phyloP scores from a whole-genome alignment of 2,113 vertebrate genomes.

The Stegastes partitus region DNA sequence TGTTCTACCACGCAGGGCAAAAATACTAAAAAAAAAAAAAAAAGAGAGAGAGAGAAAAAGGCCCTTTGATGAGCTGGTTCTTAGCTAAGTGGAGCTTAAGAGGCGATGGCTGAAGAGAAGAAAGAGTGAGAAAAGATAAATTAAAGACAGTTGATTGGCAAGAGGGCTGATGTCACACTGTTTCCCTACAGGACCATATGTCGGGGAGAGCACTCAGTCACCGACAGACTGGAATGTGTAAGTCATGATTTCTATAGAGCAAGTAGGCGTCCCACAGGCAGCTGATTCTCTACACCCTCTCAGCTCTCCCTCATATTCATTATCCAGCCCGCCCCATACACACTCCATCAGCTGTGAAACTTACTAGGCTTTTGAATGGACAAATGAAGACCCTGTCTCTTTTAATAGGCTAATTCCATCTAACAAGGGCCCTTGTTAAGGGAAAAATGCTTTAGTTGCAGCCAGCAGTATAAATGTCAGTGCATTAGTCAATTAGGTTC shows the following conservation, averaged over 20 bases:
- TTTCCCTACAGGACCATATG: constrained; percentile 83
- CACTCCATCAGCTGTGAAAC: constrained; percentile 71
- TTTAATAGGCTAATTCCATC: constrained; percentile 75
- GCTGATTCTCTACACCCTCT: constrained; percentile 64
- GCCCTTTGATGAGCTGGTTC: constrained; percentile 70
- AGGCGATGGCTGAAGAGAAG: constrained; percentile 65
- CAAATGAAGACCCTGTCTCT: constrained; percentile 67
- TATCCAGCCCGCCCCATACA: constrained; percentile 62
- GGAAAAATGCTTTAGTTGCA: constrained; percentile 40
- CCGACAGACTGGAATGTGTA: constrained; percentile 81
- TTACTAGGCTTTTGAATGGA: constrained; percentile 66
- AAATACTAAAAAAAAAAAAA: constrained; percentile 59
- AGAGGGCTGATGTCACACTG: constrained; percentile 77
- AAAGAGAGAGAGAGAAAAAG: not conserved
- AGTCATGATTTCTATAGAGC: constrained; percentile 78
- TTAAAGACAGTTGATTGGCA: constrained; percentile 79
- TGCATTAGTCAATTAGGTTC: constrained; percentile 70
- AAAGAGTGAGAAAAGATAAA: constrained; percentile 73
- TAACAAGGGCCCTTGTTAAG: constrained; percentile 66
- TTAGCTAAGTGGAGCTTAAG: constrained; percentile 78
- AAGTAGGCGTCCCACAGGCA: constrained; percentile 75
- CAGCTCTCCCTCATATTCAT: constrained; percentile 64
- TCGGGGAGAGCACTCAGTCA: constrained; percentile 75
- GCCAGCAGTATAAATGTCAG: constrained; percentile 50
- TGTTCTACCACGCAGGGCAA: constrained; percentile 71